phyloP scores from a whole-genome alignment of 2,797 vertebrate genomes.

The Micromesistius poutassou region DNA sequence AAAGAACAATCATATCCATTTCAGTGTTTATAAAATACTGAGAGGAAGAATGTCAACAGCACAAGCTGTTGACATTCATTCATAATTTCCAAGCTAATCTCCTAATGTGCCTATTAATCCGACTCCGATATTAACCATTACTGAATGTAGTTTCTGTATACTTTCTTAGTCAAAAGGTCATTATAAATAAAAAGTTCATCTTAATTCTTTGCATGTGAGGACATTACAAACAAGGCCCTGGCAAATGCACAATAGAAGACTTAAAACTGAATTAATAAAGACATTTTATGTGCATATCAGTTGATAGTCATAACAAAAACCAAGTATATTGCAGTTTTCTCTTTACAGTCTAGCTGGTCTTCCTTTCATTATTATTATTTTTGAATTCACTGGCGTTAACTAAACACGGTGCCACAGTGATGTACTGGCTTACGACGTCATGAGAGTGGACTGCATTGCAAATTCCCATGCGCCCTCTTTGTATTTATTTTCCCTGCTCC shows the following conservation, averaged over 20 bases:
- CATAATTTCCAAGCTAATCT: neutral
- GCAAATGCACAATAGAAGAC: neutral
- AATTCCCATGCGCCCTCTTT: conserved; percentile 43
- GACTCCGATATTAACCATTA: neutral
- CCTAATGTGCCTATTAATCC: neutral
- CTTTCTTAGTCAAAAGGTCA: neutral
- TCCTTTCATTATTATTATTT: conserved; percentile 9
- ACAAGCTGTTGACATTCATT: neutral
- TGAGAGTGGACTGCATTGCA: conserved; percentile 32
- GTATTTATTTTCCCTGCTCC: conserved; percentile 46
- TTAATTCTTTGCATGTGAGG: neutral
- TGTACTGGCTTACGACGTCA: conserved; percentile 21
- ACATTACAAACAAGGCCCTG: neutral
- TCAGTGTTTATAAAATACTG: neutral
- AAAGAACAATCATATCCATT: neutral
- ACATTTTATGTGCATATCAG: neutral
- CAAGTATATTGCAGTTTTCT: conserved; percentile 5
- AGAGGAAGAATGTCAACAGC: neutral
- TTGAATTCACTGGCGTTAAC: conserved; percentile 24
- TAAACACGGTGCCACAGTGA: conserved; percentile 7
- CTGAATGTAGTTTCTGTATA: neutral
- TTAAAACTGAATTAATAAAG: neutral
- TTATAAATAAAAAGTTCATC: conserved; percentile 1
- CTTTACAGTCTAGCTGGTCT: conserved; percentile 24
- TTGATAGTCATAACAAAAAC: neutral